phyloP scores from a whole-genome alignment of 2,113 vertebrate genomes.

The Atractosteus spatula region DNA sequence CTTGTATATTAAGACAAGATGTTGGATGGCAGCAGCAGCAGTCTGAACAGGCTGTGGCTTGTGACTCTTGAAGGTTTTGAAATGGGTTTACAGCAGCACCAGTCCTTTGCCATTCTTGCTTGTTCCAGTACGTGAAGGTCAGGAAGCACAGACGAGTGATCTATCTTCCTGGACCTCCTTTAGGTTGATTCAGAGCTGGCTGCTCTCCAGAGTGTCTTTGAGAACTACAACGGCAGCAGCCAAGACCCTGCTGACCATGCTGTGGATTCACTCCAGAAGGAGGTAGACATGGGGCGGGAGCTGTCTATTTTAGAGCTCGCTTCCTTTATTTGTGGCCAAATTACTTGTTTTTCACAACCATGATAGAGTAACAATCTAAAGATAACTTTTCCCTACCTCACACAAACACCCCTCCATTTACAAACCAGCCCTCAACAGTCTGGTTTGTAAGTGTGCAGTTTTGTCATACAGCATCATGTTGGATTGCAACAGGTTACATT shows the following conservation, averaged over 20 bases:
- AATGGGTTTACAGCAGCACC: not conserved
- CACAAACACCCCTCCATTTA: no score
- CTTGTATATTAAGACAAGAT: no score
- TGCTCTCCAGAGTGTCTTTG: conserved; percentile 43
- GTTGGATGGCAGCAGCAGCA: no score
- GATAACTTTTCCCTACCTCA: no score
- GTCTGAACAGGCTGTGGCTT: not conserved
- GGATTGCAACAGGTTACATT: no score
- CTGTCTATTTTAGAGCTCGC: no score
- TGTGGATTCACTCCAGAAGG: conserved; percentile 19
- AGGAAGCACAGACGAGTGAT: not conserved
- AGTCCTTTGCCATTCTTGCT: not conserved
- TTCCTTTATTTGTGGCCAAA: no score
- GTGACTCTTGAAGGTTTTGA: not conserved
- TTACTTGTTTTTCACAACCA: no score
- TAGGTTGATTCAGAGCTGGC: conserved; percentile 46
- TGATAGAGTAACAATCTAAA: no score
- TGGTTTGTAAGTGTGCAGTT: no score
- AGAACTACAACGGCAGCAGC: conserved; percentile 47
- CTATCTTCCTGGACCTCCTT: not conserved
- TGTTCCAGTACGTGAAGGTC: not conserved
- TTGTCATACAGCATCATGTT: no score
- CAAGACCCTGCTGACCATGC: conserved; percentile 25
- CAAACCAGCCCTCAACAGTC: no score
- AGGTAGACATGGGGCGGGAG: conserved; percentile 23